Percentiles rank a stretch among this genome's conserved stretches.
These are phyloP conservation scores for Hoplodrina blanda DNA, from an alignment of 2,888 invertebrate species.

Conservation along the genomic window DNA sequence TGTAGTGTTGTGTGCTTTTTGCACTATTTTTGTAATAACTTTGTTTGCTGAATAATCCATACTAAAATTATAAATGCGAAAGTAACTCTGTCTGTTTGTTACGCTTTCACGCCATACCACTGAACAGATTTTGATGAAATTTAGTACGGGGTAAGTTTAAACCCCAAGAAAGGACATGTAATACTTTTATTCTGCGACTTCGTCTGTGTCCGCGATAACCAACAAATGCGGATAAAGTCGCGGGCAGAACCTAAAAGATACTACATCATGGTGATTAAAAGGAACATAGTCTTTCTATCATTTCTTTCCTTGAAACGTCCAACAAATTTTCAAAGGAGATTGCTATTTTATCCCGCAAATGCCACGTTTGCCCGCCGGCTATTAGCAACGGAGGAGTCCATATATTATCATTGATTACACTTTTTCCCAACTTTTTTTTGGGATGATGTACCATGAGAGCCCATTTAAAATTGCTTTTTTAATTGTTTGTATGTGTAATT, in stretches of 20 bases:
- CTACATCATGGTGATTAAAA: background rate
- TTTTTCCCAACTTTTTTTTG: conserved; percentile 9
- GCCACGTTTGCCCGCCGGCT: background rate
- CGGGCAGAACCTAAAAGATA: background rate
- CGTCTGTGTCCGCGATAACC: no score
- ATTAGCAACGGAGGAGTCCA: conserved; percentile 1
- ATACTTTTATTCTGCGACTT: no score
- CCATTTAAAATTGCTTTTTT: background rate
- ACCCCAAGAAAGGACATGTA: no score
- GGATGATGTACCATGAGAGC: background rate
- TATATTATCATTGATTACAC: conserved; percentile 36
- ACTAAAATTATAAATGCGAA: no score
- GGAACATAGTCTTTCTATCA: background rate
- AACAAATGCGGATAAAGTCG: no score
- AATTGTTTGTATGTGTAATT: background rate
- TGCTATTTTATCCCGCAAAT: conserved; percentile 10
- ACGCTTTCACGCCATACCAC: no score
- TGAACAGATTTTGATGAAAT: no score
- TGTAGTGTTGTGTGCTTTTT: background rate
- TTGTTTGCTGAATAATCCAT: background rate
- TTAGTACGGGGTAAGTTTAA: no score
- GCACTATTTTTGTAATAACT: background rate
- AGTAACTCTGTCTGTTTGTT: no score
- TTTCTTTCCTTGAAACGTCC: conserved; percentile 1
- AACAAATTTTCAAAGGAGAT: conserved; percentile 14